Base-by-base conservation (phyloP, 2,888 invertebrate species). In the Cheilosia vulpina region DNA sequence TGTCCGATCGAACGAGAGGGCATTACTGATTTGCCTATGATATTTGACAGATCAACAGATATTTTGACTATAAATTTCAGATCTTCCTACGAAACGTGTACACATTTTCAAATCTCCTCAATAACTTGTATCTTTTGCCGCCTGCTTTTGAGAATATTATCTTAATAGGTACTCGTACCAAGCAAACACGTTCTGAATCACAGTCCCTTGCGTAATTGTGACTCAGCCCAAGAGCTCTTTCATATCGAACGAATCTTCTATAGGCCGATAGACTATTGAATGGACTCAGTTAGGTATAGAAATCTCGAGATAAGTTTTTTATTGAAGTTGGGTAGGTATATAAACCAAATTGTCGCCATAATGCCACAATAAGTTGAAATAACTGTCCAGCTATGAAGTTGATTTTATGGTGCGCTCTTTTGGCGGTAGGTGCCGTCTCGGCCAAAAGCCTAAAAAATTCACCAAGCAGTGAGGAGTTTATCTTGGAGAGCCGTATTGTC, bases 401-500 rank as follows among this genome's bases (percentile, higher is more conserved):
- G 27, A 72, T 53, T 68, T 53, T 76, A 76, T 52, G 77, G 24
- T 75, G 72, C 1, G 63, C 72, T 13, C 43, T 55, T 60, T 50
- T 55, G 60, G 38, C 53, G 38, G 52, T 24, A 15, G 24, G 45
- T 50, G 71, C 50, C 52, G 43, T 41, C 17, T 53, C 38, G 50
- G 78, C 58, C 17, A 77, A 62, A 38, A 38, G 71, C 27, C 4
- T 78, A 17, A 45, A 55, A 17, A 38, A 52, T 45, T 17, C 21
- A 7, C 27, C 4, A 34, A 69, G 21, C 17, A 27, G 52, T 17
- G 57, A 6, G 3, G 31, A 15, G 0, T 17, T 24, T 4, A 4
- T 19, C 3, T 3, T 65, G 4, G 82, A 68, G 58, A 88, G 83
- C 77, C 90, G 89, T 5, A 87, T 91, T 31, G 83, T 91, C 13